Evolutionary conservation across 2,113 vertebrate genomes (phyloP).

Genomic region (Microtus pennsylvanicus): DNA sequence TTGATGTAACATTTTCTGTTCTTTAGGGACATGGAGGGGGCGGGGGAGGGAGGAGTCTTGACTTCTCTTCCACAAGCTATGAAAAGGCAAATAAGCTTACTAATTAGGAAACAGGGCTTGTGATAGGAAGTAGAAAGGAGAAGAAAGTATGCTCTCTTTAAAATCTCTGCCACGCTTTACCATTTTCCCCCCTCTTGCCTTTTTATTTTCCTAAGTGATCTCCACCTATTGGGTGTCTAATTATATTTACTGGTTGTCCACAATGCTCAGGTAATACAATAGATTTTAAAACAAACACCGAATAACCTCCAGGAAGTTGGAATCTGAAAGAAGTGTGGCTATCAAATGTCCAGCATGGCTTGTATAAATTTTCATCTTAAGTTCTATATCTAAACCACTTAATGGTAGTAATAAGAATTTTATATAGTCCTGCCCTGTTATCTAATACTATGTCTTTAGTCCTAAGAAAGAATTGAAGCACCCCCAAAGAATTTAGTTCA

Average conservation of each 20-base stretch:
- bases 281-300: not conserved
- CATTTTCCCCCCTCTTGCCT: not conserved
- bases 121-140: not conserved
- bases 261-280: not conserved
- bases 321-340: not conserved
- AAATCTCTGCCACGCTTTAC: not conserved
- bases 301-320: not conserved
- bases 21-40: not conserved
- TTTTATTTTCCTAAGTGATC: not conserved
- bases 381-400: not conserved
- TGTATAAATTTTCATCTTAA: constrained; percentile 3
- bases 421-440: not conserved
- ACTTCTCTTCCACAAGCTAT: constrained; percentile 37
- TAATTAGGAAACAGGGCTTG: not conserved
- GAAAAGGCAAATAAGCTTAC: constrained; percentile 7
- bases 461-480: not conserved
- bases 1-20: constrained; percentile 35
- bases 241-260: not conserved
- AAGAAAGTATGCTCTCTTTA: not conserved
- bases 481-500: constrained; percentile 4
- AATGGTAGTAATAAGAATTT: not conserved
- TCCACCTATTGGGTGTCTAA: not conserved
- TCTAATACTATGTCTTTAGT: not conserved
- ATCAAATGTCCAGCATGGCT: not conserved
- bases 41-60: not conserved